A percentile compares a stretch with the other conserved stretches of the same genome.
Evolutionary conservation across 2,888 invertebrate genomes (phyloP).

Genomic region (Synergus gifuensis): DNA sequence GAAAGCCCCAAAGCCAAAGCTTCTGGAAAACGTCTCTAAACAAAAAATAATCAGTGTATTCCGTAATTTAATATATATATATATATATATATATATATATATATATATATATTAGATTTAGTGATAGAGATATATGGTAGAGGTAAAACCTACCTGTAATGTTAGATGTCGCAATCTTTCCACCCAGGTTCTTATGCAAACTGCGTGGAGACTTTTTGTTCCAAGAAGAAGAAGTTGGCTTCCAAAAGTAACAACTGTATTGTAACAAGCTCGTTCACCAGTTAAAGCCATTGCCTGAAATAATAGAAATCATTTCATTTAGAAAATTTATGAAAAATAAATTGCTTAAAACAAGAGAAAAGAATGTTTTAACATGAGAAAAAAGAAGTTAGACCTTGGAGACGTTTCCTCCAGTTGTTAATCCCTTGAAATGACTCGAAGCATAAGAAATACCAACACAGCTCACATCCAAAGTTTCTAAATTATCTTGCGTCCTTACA

Average conservation of each 20-base stretch:
- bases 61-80: background rate
- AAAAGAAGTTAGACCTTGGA: constrained; percentile 75
- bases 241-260: constrained; percentile 84
- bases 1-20: constrained; percentile 81
- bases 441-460: constrained; percentile 91
- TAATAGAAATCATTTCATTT: background rate
- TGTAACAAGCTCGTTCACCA: constrained; percentile 87
- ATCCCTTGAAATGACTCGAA: constrained; percentile 92
- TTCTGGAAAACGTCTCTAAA: constrained; percentile 80
- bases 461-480: constrained; percentile 90
- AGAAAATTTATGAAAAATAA: background rate
- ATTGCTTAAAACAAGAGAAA: too few relatives aligned
- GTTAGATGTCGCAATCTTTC: constrained; percentile 84
- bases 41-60: constrained; percentile 36
- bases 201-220: constrained; percentile 80
- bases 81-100: too few relatives aligned
- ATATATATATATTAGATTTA: background rate
- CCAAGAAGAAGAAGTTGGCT: constrained; percentile 86
- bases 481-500: constrained; percentile 91
- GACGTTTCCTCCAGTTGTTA: constrained; percentile 97
- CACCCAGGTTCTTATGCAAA: constrained; percentile 82
- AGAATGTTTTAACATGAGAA: background rate
- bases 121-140: background rate
- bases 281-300: constrained; percentile 85
- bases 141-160: constrained; percentile 76